Evolutionary conservation across 1,140 invertebrate genomes (phyloP).

Genomic region (Drosophila pandora): DNA sequence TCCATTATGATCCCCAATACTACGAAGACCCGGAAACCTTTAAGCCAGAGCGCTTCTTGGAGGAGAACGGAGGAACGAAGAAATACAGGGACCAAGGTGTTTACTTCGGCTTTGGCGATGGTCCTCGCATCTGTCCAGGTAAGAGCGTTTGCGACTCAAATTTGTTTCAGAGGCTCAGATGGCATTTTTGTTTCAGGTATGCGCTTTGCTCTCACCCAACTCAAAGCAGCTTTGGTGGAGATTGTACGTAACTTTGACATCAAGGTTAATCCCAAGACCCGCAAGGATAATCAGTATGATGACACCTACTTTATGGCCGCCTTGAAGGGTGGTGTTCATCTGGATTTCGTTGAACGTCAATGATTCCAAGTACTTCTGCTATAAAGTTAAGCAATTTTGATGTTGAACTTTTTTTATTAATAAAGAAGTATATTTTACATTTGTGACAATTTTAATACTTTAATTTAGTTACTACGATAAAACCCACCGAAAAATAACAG

Average conservation of each 20-base stretch:
- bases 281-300: conserved; percentile 50
- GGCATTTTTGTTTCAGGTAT: conserved; percentile 32
- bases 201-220: conserved; percentile 64
- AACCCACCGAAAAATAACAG: not conserved
- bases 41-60: conserved; percentile 87
- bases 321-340: conserved; percentile 61
- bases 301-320: conserved; percentile 57
- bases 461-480: conserved; percentile 39
- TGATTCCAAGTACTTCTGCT: not conserved
- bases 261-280: conserved; percentile 59
- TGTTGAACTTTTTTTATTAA: not conserved
- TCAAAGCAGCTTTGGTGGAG: conserved; percentile 63
- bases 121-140: conserved; percentile 87
- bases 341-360: conserved; percentile 49
- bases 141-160: not conserved
- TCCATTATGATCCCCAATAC: conserved; percentile 87
- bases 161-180: too few relatives aligned
- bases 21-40: conserved; percentile 87
- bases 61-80: conserved; percentile 67
- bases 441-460: conserved; percentile 17
- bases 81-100: conserved; percentile 80
- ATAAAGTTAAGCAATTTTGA: not conserved
- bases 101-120: conserved; percentile 86
- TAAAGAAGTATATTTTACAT: not conserved
- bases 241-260: conserved; percentile 59